Evolutionary conservation across 2,797 vertebrate genomes (phyloP), one percentile per base, ranked within the genome.

Genomic region (Podarcis siculus): DNA sequence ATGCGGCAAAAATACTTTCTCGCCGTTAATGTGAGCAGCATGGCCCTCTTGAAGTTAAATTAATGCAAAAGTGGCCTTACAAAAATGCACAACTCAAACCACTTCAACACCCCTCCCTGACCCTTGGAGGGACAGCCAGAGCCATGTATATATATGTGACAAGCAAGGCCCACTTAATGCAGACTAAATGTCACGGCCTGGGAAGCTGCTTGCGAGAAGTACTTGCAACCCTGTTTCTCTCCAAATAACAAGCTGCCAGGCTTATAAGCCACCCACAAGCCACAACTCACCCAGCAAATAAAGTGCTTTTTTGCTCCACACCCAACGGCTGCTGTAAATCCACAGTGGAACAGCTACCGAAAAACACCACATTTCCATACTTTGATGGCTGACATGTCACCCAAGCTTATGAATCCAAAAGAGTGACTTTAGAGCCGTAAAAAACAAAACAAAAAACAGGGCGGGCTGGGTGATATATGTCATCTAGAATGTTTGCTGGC

Each of bases 251-350:
- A 79, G 72, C 55, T 73, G 67, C 86, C 42, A 64, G 49, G 78
- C 45, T 87, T 87, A 27, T 27, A 78, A 35, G 45, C 37, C n/a
- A 82, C 76, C 78, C 81, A 75, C 86, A 87, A 89, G 76, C 78
- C 61, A 82, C 71, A 89, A 86, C 42, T 82, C 88, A 86, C 61
- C 42, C 39, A 39, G 32, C 61, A 89, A 86, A 89, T 89, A 82
- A 76, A 82, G 79, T 58, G 32, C 49, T 55, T 78, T 82, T 58
- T 61, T 82, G 78, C 61, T 58, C 72, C 79, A 85, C 27, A 37
- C 61, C 45, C 72, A 67, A 45, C 3, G 61, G 32, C 32, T n/a
- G 83, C 71, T 82, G 71, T 81, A 89, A 89, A 77, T 82, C 87
- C 80, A 67, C 12, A 49, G 55, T 69, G 76, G 23, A 89, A 85